A percentile compares a stretch with the other conserved stretches of the same genome.
These are phyloP conservation scores for Schizopygopsis malacanthus DNA, from an alignment of 2,797 vertebrate genomes.

Conservation along the genomic window DNA sequence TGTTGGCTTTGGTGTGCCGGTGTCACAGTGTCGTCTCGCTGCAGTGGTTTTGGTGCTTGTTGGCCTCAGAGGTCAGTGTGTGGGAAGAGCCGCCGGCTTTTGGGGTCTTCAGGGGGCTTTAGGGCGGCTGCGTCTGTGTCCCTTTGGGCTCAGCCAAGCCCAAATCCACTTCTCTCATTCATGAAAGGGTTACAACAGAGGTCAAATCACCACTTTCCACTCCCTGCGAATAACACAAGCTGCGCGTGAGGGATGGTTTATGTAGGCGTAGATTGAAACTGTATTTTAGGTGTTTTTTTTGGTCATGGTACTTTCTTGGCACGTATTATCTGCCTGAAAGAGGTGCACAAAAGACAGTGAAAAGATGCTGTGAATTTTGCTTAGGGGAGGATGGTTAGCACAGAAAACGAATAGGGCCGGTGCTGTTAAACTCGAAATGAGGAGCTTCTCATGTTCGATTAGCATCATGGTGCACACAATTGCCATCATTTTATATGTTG, in stretches of 20 bases:
- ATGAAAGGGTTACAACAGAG: constrained; percentile 78
- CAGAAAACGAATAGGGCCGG: constrained; percentile 45
- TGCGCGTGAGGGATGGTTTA: constrained; percentile 55
- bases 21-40: constrained; percentile 81
- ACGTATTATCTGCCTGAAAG: constrained; percentile 71
- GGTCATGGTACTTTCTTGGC: constrained; percentile 53
- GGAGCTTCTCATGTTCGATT: constrained; percentile 77
- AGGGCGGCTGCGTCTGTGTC: constrained; percentile 73
- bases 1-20: constrained; percentile 60
- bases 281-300: constrained; percentile 70
- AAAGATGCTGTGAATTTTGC: constrained; percentile 65
- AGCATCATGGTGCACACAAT: constrained; percentile 71
- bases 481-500: constrained; percentile 60
- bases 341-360: constrained; percentile 67
- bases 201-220: constrained; percentile 81
- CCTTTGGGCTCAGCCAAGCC: constrained; percentile 77
- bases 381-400: constrained; percentile 61
- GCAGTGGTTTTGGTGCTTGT: constrained; percentile 77
- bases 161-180: constrained; percentile 81
- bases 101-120: constrained; percentile 77
- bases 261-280: constrained; percentile 80
- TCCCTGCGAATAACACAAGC: constrained; percentile 70
- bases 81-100: constrained; percentile 81
- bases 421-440: constrained; percentile 56
- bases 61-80: constrained; percentile 82